Evolutionary conservation across 2,888 invertebrate species (phyloP), one percentile per base, ranked within the genome.

Genomic region (Tetrapedia diversipes): DNA sequence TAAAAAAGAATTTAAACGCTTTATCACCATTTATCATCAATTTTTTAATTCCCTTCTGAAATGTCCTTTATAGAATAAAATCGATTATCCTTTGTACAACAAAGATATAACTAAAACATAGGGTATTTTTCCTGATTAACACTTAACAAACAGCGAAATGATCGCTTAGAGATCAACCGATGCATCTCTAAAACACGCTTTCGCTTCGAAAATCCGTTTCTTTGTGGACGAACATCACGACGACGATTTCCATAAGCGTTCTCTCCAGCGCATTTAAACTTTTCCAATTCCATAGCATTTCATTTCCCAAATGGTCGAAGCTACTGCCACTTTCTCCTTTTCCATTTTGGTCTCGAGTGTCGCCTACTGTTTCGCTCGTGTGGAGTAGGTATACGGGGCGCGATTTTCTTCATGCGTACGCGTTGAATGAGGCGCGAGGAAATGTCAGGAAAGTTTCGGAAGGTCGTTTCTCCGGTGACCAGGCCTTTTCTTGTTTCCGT

Each of bases 231-330:
- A 56, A n/a, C 14, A 37, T 24, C 11, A 51, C 34, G 68, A 41
- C 53, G 64, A 67, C 81, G 81, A 84, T 83, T 83, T 82, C 61
- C 77, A 73, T 73, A 73, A 83, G 61, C 73, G 56, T 75, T 72
- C 65, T 77, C 73, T 49, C 76, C 49, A 82, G 59, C 67, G 82
- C 83, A 78, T 85, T 83, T 84, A 85, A 84, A 84, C 85, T 84
- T 84, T 84, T 85, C 84, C 84, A 84, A 84, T 84, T 84, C 79
- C 81, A 61, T 60, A 60, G 77, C 85, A 80, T 85, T 84, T 82
- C 84, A 79, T 82, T 84, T 85, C 82, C 78, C 78, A 82, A 82
- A 84, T 80, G 80, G 80, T 80, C 81, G 65, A 72, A 71, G 65
- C 61, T 39, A 61, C 66, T n/a, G 45, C 27, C 29, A 61, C 45